phyloP scores from a whole-genome alignment of 2,797 vertebrate species.

The Synaphobranchus kaupii region DNA sequence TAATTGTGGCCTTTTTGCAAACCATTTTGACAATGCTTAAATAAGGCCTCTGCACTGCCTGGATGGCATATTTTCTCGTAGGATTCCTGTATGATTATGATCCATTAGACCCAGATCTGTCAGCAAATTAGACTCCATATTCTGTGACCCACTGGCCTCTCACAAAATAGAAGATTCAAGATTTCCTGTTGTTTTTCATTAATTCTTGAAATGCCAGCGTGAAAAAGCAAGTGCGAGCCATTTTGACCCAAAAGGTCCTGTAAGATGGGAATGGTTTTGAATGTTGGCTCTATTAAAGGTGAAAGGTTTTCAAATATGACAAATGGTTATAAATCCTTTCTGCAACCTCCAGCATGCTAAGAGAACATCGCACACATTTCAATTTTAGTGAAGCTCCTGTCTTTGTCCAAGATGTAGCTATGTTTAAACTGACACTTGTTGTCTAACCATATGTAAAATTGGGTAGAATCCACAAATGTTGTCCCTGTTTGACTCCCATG shows the following conservation, averaged over 20 bases:
- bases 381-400: not conserved
- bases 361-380: not conserved
- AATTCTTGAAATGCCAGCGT: not conserved
- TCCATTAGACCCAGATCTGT: not conserved
- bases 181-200: not conserved
- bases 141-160: not conserved
- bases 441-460: not conserved
- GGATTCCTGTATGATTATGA: not conserved
- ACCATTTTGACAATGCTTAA: not conserved
- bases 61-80: not conserved
- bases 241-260: not conserved
- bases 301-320: not conserved
- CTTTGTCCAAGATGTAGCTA: not conserved
- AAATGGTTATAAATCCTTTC: not conserved
- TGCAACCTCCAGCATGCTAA: not conserved
- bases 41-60: not conserved
- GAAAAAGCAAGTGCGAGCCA: not conserved
- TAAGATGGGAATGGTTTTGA: not conserved
- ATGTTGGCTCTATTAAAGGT: not conserved
- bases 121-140: not conserved
- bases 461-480: not conserved
- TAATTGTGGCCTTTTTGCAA: not conserved
- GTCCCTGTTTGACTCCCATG: conserved; percentile 30
- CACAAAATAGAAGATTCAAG: not conserved
- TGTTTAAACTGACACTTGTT: not conserved